These are phyloP conservation scores for Toxonevra muliebris DNA, from an alignment of 2,888 invertebrate species.

Conservation along the genomic window DNA sequence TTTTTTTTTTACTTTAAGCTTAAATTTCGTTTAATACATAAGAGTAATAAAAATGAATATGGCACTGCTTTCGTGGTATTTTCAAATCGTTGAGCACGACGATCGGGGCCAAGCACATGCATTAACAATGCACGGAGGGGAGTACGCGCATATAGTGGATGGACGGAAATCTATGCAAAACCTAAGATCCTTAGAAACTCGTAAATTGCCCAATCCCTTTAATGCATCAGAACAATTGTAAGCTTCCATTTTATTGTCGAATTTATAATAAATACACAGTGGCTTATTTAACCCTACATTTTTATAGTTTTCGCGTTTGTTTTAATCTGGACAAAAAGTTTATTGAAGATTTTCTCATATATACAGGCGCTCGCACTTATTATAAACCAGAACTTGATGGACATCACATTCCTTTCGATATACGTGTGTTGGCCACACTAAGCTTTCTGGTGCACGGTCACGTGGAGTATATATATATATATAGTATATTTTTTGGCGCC, in stretches of 20 bases:
- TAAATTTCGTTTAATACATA: too few species aligned
- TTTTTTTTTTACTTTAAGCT: too few species aligned
- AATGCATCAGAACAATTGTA: slow-evolving; percentile 21
- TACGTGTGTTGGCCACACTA: slow-evolving; percentile 34
- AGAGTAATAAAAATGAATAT: too few species aligned
- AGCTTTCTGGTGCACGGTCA: slow-evolving; percentile 32
- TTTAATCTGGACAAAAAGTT: slow-evolving; percentile 20
- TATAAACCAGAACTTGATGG: slow-evolving; percentile 18
- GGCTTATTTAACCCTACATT: not conserved
- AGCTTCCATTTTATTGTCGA: not conserved
- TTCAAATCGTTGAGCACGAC: too few species aligned
- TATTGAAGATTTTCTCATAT: slow-evolving; percentile 12
- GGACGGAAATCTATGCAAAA: too few species aligned
- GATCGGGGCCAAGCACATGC: too few species aligned
- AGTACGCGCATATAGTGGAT: too few species aligned
- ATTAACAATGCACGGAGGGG: too few species aligned
- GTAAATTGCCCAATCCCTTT: slow-evolving; percentile 19
- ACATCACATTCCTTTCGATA: slow-evolving; percentile 26
- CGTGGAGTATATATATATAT: slow-evolving; percentile 16
- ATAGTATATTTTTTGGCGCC: slow-evolving; percentile 35
- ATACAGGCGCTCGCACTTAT: slow-evolving; percentile 9
- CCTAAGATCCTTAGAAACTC: too few species aligned
- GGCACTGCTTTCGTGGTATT: too few species aligned
- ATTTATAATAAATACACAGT: not conserved
- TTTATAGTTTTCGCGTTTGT: slow-evolving; percentile 6